Percentiles rank a stretch among this genome's conserved stretches.
Conservation (phyloP, 2,888 invertebrate genomes). For the Oligia fasciuncula region DNA sequence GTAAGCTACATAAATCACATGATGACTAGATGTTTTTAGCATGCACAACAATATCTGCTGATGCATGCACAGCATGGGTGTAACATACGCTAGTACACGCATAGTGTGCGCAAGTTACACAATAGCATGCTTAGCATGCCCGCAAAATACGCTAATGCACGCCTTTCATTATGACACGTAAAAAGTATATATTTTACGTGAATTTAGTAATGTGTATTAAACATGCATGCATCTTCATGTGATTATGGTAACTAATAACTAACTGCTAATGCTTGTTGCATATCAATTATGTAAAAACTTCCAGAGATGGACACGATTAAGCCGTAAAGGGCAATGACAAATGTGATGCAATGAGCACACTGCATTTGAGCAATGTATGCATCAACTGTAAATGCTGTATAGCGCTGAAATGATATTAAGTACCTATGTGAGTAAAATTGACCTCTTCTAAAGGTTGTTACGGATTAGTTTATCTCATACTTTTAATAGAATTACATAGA, state of each 20-base stretch:
- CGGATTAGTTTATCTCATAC: conserved; percentile 39
- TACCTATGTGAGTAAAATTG: conserved; percentile 52
- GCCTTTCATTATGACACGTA: background rate
- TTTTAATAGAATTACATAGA: conserved; percentile 55
- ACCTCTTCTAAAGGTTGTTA: conserved; percentile 48
- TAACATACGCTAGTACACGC: background rate
- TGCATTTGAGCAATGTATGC: conserved; percentile 12
- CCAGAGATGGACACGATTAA: conserved; percentile 35
- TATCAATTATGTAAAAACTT: conserved; percentile 41
- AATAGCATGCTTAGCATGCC: background rate
- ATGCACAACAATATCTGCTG: background rate
- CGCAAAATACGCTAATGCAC: background rate
- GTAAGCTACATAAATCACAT: conserved; percentile 31
- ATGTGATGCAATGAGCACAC: conserved; percentile 24
- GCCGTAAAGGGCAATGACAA: conserved; percentile 28
- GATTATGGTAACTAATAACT: conserved; percentile 46
- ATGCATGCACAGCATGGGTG: background rate
- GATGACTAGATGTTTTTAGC: conserved; percentile 2
- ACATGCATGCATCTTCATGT: conserved; percentile 30
- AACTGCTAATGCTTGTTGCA: conserved; percentile 48
- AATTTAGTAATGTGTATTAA: background rate
- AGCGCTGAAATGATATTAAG: conserved; percentile 18
- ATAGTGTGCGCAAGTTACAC: conserved; percentile 3
- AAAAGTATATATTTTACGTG: background rate
- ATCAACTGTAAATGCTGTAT: conserved; percentile 12